These are phyloP conservation scores for Euplexia lucipara DNA, from an alignment of 2,888 invertebrate genomes.

Conservation along the genomic window DNA sequence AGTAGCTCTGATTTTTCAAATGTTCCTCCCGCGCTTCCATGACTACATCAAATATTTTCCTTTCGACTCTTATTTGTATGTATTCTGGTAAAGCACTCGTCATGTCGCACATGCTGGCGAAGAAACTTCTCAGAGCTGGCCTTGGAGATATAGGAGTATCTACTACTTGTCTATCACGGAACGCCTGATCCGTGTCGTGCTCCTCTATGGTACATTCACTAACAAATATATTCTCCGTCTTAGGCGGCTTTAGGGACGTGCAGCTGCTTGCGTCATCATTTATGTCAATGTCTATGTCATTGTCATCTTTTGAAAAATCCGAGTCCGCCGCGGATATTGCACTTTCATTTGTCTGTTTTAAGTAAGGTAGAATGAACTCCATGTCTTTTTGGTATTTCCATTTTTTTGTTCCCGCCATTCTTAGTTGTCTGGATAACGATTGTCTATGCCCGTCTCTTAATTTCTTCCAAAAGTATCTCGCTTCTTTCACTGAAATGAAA, in stretches of 20 bases:
- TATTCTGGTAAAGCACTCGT: slow-evolving; percentile 36
- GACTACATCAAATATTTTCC: slow-evolving; percentile 45
- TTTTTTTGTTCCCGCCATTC: slow-evolving; percentile 34
- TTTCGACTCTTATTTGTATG: slow-evolving; percentile 46
- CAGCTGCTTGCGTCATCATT: slow-evolving; percentile 31
- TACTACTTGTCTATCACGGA: slow-evolving; percentile 20
- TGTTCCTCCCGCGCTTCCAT: slow-evolving; percentile 44
- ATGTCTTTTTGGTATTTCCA: slow-evolving; percentile 44
- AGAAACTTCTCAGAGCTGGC: slow-evolving; percentile 41
- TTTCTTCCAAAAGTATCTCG: slow-evolving; percentile 43
- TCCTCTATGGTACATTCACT: slow-evolving; percentile 28
- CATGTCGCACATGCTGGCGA: slow-evolving; percentile 45
- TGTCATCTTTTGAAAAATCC: slow-evolving; percentile 31
- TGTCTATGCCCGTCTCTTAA: slow-evolving; percentile 40
- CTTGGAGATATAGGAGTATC: slow-evolving; percentile 4
- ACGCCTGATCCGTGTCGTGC: slow-evolving; percentile 25
- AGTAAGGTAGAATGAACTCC: slow-evolving; percentile 37
- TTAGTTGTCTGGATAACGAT: slow-evolving; percentile 37
- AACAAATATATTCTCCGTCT: slow-evolving; percentile 40
- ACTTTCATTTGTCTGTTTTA: slow-evolving; percentile 29
- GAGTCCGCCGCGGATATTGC: slow-evolving; percentile 34
- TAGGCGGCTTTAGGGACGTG: slow-evolving; percentile 38
- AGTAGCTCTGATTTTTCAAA: slow-evolving; percentile 39
- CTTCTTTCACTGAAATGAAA: slow-evolving; percentile 40
- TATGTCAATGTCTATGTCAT: slow-evolving; percentile 29